Base-by-base conservation (phyloP, 2,888 invertebrate species). In the Cybosia mesomella region DNA sequence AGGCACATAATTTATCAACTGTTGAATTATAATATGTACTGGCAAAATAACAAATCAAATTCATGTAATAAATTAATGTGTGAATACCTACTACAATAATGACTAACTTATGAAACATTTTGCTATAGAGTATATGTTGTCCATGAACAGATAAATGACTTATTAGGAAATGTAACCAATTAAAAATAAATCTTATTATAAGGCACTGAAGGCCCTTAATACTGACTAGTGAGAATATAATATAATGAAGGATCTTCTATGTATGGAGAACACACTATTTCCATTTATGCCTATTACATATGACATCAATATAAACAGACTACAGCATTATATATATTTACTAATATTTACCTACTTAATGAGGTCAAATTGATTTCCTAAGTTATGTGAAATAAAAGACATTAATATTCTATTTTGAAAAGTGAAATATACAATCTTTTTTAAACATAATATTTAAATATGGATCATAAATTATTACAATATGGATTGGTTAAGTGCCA, bases 181-280 rank as follows among this genome's bases (percentile, higher is more conserved):
- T 60, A 39, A 74, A 73, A 73, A 65, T 68, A 70, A 24, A n/a
- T 49, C 62, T 59, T 76, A 73, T 66, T 1, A 13, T 54, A 22
- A 21, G 11, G 3, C 15, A 2, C 1, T 58, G n/a, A 53, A 53
- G 13, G 10, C 34, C 32, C 32, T 21, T 8, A n/a, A 8, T 49
- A 22, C 4, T 34, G 5, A 22, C 11, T 13, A 62, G 1, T n/a
- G 9, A 28, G n/a, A 18, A 36, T 15, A 59, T 36, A 21, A 58
- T 1, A 0, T 24, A 61, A 32, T 58, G 15, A 22, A 39, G 39
- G 36, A 22, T 22, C 34, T 59, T 32, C 61, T 61, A 53, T 49
- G 49, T 62, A 32, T 49, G 8, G 53, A 61, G 15, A 13, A 34
- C 32, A 32, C 28, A 43, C 24, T 53, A 53, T 21, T 58, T 58